Conservation (phyloP, 35 echinoderm and acorn worm species). For the Patiria miniata region DNA sequence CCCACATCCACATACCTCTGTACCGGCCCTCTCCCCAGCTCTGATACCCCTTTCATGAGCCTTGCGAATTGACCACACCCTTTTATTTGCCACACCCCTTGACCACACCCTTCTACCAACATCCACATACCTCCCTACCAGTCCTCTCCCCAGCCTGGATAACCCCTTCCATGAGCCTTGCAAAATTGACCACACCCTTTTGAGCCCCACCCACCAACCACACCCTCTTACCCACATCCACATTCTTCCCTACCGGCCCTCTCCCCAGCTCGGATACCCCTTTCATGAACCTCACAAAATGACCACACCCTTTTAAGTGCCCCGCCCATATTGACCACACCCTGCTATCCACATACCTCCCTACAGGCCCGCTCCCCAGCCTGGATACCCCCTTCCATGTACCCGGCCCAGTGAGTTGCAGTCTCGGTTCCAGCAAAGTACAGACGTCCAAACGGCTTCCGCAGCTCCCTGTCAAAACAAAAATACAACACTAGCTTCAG, state of each 20-base stretch:
- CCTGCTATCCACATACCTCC: conserved; percentile 49
- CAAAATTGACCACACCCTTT: conserved; percentile 19
- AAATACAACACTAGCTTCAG: not conserved
- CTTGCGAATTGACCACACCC: too few species aligned
- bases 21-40: too few species aligned
- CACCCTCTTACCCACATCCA: too few species aligned
- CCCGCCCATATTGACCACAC: not conserved
- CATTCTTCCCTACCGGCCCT: too few species aligned
- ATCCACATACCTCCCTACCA: conserved; percentile 74
- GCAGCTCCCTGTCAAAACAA: conserved; percentile 45
- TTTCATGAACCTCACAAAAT: too few species aligned
- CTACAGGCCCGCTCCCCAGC: conserved; percentile 84
- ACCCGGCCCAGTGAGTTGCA: conserved; percentile 64
- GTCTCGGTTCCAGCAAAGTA: conserved; percentile 81
- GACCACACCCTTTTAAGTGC: too few species aligned
- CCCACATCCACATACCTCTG: too few species aligned
- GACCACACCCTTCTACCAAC: not conserved
- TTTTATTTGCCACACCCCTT: too few species aligned
- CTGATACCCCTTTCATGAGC: too few species aligned
- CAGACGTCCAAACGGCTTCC: conserved; percentile 59
- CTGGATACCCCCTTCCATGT: conserved; percentile 87
- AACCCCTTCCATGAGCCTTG: conserved; percentile 76
- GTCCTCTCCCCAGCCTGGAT: conserved; percentile 91
- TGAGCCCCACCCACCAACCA: too few species aligned
- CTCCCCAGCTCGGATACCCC: too few species aligned